Percentiles rank a stretch among this genome's conserved stretches.
These are phyloP conservation scores for Myanophis thanlyinensis DNA, from an alignment of 2,113 vertebrate species.

Conservation along the genomic window DNA sequence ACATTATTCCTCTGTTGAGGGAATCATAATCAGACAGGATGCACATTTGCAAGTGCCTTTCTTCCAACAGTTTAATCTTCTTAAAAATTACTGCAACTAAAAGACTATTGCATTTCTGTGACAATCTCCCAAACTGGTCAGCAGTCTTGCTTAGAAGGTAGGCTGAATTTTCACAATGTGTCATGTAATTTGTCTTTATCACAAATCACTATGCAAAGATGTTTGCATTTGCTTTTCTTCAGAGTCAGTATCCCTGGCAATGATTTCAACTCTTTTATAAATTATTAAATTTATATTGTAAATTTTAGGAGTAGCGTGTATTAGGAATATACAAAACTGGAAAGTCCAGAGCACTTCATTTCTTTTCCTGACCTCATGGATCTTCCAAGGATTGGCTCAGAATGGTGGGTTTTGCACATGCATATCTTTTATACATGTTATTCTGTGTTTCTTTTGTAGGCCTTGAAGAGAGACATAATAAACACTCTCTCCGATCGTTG, in stretches of 20 bases:
- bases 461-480: slow-evolving; percentile 89
- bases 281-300: not conserved
- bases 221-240: not conserved
- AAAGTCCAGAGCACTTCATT: not conserved
- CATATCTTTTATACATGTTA: not conserved
- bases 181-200: not conserved
- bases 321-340: not conserved
- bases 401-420: not conserved
- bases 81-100: not conserved
- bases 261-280: not conserved
- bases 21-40: not conserved
- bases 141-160: not conserved
- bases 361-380: not conserved
- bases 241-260: not conserved
- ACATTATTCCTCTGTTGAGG: not conserved
- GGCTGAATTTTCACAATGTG: not conserved
- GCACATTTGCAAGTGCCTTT: not conserved
- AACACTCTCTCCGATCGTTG: slow-evolving; percentile 86
- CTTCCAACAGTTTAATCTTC: not conserved
- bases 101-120: not conserved
- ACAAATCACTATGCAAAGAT: not conserved
- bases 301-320: not conserved
- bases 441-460: slow-evolving; percentile 66
- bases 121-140: not conserved
- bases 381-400: not conserved